These are phyloP conservation scores for Muscina levida DNA, from an alignment of 2,888 invertebrate genomes.

Conservation along the genomic window DNA sequence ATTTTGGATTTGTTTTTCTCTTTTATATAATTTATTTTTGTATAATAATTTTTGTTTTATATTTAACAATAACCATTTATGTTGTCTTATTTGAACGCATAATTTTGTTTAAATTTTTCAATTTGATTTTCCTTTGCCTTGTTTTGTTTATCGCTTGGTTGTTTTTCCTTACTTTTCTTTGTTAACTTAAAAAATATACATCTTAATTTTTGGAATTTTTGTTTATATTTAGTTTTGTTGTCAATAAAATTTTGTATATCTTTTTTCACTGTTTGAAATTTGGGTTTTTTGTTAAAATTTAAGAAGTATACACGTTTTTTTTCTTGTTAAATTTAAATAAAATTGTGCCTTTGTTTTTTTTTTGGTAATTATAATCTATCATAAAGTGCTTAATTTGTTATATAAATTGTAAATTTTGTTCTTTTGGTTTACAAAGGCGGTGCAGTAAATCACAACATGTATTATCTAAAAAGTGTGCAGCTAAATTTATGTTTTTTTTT, in stretches of 20 bases:
- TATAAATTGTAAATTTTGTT: slow-evolving; percentile 3
- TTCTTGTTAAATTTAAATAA: slow-evolving; percentile 45
- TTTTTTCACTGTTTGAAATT: slow-evolving; percentile 25
- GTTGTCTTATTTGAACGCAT: not conserved
- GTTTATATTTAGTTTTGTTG: not conserved
- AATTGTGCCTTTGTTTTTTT: slow-evolving; percentile 42
- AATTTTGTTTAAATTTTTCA: not conserved
- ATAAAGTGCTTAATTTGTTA: slow-evolving; percentile 53
- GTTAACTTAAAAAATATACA: not conserved
- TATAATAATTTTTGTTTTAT: not conserved
- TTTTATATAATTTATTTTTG: slow-evolving; percentile 2
- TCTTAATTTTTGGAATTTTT: slow-evolving; percentile 17
- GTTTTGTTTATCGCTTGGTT: slow-evolving; percentile 6
- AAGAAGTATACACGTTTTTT: slow-evolving; percentile 25
- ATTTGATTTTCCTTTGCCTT: slow-evolving; percentile 36
- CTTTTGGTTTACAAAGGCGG: slow-evolving; percentile 51
- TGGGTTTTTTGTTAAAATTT: slow-evolving; percentile 3
- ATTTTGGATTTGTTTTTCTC: not conserved
- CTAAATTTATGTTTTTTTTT: slow-evolving; percentile 35
- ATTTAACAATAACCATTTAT: slow-evolving; percentile 19
- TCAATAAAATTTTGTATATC: slow-evolving; percentile 22
- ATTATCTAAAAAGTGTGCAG: slow-evolving; percentile 59
- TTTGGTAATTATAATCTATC: slow-evolving; percentile 34
- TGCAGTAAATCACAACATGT: slow-evolving; percentile 65
- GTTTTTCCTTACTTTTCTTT: not conserved